phyloP scores from a whole-genome alignment of 2,113 vertebrate genomes.

The Holacanthus passer region DNA sequence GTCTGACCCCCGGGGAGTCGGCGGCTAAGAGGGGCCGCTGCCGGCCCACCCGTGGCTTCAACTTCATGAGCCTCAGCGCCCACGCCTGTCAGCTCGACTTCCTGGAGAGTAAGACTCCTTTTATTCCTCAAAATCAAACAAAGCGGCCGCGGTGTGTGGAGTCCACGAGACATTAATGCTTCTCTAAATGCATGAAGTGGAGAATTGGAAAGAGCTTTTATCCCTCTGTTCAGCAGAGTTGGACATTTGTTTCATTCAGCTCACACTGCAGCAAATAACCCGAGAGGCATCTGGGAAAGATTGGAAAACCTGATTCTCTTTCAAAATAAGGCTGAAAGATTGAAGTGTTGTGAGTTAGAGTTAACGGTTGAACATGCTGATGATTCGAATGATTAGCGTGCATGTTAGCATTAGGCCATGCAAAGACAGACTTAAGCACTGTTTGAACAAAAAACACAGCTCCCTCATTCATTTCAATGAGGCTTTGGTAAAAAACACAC shows the following conservation, averaged over 20 bases:
- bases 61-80: slow-evolving; percentile 86
- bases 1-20: slow-evolving; percentile 82
- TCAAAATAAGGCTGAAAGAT: too few relatives aligned
- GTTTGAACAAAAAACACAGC: too few relatives aligned
- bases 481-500: too few relatives aligned
- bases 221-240: background rate
- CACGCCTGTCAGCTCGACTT: slow-evolving; percentile 89
- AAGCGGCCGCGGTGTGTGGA: background rate
- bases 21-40: slow-evolving; percentile 73
- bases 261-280: background rate
- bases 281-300: background rate
- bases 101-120: slow-evolving; percentile 89
- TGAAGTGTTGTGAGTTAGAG: too few relatives aligned
- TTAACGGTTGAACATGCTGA: background rate
- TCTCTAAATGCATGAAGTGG: slow-evolving; percentile 12
- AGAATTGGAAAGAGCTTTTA: background rate
- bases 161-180: background rate
- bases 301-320: background rate
- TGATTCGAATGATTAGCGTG: background rate
- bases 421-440: too few relatives aligned
- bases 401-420: background rate
- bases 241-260: slow-evolving; percentile 27
- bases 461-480: too few relatives aligned
- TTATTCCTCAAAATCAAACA: background rate
- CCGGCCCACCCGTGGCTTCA: slow-evolving; percentile 91